phyloP scores from a whole-genome alignment of 2,797 vertebrate species.

The Botia almorhae region DNA sequence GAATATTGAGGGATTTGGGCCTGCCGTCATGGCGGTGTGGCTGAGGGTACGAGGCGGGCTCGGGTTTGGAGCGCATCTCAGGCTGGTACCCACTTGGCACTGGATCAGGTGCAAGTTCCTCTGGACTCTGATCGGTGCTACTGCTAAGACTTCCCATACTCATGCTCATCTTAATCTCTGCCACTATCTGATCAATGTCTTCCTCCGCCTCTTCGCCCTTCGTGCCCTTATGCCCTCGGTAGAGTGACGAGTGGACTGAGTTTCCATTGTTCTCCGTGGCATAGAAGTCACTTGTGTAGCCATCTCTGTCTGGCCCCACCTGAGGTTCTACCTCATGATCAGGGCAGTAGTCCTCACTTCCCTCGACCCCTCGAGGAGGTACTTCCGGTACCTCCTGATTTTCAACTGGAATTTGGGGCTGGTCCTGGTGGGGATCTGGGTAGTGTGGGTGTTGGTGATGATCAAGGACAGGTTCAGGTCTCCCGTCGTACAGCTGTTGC shows the following conservation, averaged over 20 bases:
- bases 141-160: constrained; percentile 96
- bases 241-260: constrained; percentile 75
- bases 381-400: constrained; percentile 71
- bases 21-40: constrained; percentile 86
- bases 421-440: constrained; percentile 57
- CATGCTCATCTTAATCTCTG: constrained; percentile 99
- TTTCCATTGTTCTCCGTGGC: constrained; percentile 88
- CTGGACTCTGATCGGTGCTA: constrained; percentile 89
- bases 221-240: constrained; percentile 77
- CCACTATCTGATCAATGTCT: constrained; percentile 98
- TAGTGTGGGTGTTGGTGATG: constrained; percentile 66
- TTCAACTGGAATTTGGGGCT: constrained; percentile 65
- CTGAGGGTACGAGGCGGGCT: constrained; percentile 70
- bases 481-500: constrained; percentile 83
- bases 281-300: constrained; percentile 86
- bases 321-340: constrained; percentile 76
- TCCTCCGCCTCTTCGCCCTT: constrained; percentile 90
- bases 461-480: constrained; percentile 82
- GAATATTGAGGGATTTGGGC: constrained; percentile 92
- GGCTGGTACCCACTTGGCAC: constrained; percentile 73
- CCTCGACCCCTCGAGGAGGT: too few relatives aligned
- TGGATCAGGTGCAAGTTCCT: constrained; percentile 77
- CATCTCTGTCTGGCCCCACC: constrained; percentile 79
- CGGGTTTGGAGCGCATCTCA: constrained; percentile 74
- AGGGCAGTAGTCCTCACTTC: constrained; percentile 81